Base-by-base conservation (phyloP, 2,888 invertebrate genomes). In the Drosophila demipolita region DNA sequence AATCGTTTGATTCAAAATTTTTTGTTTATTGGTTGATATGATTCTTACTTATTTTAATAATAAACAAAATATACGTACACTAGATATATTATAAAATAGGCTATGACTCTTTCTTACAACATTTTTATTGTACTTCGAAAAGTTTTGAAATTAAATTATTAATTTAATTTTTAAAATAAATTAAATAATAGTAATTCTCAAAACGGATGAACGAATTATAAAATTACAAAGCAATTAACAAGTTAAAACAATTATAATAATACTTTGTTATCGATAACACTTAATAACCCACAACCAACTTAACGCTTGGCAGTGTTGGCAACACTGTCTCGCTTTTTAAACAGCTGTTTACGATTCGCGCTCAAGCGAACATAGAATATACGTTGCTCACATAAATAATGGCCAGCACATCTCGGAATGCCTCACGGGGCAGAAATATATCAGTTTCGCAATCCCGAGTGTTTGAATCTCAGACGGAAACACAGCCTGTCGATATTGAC, bases 381-480 rank as follows among this genome's bases (percentile, higher is more conserved):
- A 8, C 8, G 23, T 1, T 20, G 4, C 15, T 45, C 9, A 57
- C 20, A 57, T n/a, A 6, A 50, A 42, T 40, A 48, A 88, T 86
- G 83, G 80, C 87, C 3, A 88, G 83, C 58, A 82, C 80, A 0
- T 83, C 83, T 2, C 71, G 75, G 1, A 54, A 50, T 9, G 57
- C 60, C 2, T 1, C 65, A 11, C 64, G 64, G 9, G 60, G 70
- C 17, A 40, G 36, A 26, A 68, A 64, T 53, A n/a, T 15, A 26
- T 4, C 52, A 0, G 17, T 32, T 20, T 50, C 74, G 9, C 77
- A 79, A 53, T 60, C 58, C 1, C 15, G 36, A 50, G 11, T 26
- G 2, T 15, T 57, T 7, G 60, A 60, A 40, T 32, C 67, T 0
- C 54, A 60, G 48, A 4, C n/a, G 23, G 50, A 53, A 40, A 1